phyloP scores from a whole-genome alignment of 1,140 invertebrate species.

The Calliphora vicina region DNA sequence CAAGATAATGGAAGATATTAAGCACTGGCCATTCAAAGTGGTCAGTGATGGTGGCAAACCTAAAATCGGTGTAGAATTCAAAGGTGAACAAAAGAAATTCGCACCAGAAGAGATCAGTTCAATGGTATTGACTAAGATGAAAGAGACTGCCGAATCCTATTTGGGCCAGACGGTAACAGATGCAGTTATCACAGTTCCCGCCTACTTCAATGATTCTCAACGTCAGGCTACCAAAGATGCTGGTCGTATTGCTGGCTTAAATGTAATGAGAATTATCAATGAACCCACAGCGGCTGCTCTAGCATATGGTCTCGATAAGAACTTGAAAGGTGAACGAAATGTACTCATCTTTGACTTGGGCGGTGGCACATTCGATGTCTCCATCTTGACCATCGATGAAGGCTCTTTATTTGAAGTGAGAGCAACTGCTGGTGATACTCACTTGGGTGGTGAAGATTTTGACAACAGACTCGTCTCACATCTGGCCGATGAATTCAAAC shows the following conservation, averaged over 20 bases:
- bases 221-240: constrained; percentile 74
- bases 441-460: constrained; percentile 79
- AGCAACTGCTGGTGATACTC: constrained; percentile 79
- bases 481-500: constrained; percentile 79
- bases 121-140: constrained; percentile 83
- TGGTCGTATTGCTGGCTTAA: constrained; percentile 73
- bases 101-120: constrained; percentile 80
- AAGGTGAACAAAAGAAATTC: constrained; percentile 77
- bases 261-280: constrained; percentile 76
- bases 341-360: constrained; percentile 79
- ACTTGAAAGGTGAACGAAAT: constrained; percentile 77
- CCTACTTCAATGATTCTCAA: constrained; percentile 73
- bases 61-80: constrained; percentile 77
- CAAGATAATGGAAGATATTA: constrained; percentile 78
- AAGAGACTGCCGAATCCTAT: constrained; percentile 82
- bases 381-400: constrained; percentile 85
- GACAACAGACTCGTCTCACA: constrained; percentile 85
- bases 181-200: constrained; percentile 70
- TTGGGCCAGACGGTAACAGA: constrained; percentile 74
- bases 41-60: constrained; percentile 72
- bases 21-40: constrained; percentile 80
- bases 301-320: constrained; percentile 80
- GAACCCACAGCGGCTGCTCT: constrained; percentile 79
- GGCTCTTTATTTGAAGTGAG: constrained; percentile 82
- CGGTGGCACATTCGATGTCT: constrained; percentile 84